Conservation (phyloP, 2,113 vertebrate species). For the Chinchilla lanigera region DNA sequence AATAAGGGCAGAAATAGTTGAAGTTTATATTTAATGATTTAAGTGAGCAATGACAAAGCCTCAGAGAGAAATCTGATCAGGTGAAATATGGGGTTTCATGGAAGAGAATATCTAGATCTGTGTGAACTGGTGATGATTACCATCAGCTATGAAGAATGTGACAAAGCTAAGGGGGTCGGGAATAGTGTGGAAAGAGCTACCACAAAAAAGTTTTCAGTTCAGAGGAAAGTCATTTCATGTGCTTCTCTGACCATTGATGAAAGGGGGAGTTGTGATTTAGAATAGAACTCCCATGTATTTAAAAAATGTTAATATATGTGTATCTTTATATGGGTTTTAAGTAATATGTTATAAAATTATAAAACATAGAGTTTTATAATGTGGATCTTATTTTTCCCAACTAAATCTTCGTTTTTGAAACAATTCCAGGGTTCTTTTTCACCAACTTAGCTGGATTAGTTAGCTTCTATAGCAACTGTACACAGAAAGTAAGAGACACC, state of each 20-base stretch:
- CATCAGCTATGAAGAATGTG: background rate
- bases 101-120: background rate
- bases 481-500: background rate
- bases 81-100: background rate
- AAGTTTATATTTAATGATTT: background rate
- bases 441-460: background rate
- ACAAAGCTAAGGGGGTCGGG: background rate
- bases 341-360: background rate
- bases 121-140: background rate
- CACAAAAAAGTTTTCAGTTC: background rate
- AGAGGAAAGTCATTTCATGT: background rate
- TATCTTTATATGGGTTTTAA: background rate
- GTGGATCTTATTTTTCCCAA: background rate
- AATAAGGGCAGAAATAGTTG: background rate
- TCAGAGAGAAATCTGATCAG: background rate
- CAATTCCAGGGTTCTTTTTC: background rate
- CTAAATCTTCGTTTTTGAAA: background rate
- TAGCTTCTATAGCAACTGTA: background rate
- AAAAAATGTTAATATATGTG: background rate
- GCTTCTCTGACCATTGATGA: background rate
- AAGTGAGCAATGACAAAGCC: conserved; percentile 10
- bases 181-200: background rate
- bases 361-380: background rate
- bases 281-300: background rate
- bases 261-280: background rate